Percentiles rank a stretch among this genome's conserved stretches.
These are phyloP conservation scores for Chaetodon trifasciatus DNA, from an alignment of 2,797 vertebrate genomes.

Conservation along the genomic window DNA sequence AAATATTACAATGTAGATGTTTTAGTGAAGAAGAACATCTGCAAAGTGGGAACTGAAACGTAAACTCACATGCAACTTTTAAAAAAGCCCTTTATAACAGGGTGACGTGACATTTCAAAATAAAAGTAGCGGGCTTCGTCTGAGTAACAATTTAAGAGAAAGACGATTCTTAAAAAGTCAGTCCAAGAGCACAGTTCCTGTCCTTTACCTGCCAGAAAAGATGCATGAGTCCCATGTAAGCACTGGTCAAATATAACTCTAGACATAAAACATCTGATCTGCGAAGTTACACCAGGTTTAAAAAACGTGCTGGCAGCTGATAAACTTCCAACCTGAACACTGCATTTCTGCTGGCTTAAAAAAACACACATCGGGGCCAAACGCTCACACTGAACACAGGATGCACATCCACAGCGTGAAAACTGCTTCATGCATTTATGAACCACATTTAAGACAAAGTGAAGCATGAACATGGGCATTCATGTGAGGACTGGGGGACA, in stretches of 20 bases:
- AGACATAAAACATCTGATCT: slow-evolving; percentile 19
- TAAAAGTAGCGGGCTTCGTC: slow-evolving; percentile 23
- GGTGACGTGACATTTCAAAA: slow-evolving; percentile 46
- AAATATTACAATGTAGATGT: slow-evolving; percentile 60
- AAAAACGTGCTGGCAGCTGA: slow-evolving; percentile 24
- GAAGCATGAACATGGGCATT: slow-evolving; percentile 9
- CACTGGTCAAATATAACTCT: slow-evolving; percentile 1
- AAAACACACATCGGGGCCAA: neutral
- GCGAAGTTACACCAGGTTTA: slow-evolving; percentile 26
- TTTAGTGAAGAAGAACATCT: slow-evolving; percentile 31
- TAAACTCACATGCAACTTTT: slow-evolving; percentile 44
- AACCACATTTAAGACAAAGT: neutral
- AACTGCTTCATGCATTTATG: slow-evolving; percentile 16
- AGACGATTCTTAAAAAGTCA: neutral
- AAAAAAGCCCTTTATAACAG: slow-evolving; percentile 52
- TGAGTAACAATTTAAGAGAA: neutral
- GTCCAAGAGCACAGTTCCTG: neutral
- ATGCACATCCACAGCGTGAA: slow-evolving; percentile 25
- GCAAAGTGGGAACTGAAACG: slow-evolving; percentile 23
- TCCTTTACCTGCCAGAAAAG: neutral
- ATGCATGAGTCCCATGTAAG: neutral
- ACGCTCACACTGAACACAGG: slow-evolving; percentile 3
- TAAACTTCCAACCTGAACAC: slow-evolving; percentile 7
- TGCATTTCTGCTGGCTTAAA: slow-evolving; percentile 22
- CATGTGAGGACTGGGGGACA: neutral